Base-by-base conservation (phyloP, 2,888 invertebrate genomes). In the Plusia festucae region DNA sequence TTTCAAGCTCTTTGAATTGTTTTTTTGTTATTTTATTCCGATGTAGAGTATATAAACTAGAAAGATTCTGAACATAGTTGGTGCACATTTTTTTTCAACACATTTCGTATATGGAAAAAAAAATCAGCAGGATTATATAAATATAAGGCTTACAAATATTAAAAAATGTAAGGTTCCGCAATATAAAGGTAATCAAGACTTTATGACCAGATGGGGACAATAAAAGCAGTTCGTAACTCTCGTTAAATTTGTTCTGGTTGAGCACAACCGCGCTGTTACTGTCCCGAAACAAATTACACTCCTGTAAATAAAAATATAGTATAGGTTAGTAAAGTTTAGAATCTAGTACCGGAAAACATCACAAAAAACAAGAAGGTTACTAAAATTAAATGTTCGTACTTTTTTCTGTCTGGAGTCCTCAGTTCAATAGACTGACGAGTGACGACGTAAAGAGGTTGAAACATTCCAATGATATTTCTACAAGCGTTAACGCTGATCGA, bases 141-240 rank as follows among this genome's bases (percentile, higher is more conserved):
- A 34, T 13, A 13, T 1, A 13, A n/a, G 5, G 7, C 5, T n/a
- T n/a, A n/a, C 5, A n/a, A 40, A 40, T n/a, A 7, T 7, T 5
- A 40, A 40, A 6, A 40, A 40, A 40, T 13, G n/a, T n/a, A 40
- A 34, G 15, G 13, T 34, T 15, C 34, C 15, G 34, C 34, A 34
- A n/a, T 44, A 52, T 55, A 58, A 58, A 54, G 20, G 57, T 44
- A 63, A 70, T 51, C 32, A 58, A 11, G 58, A 44, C 49, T 58
- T 63, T 63, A 69, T 70, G 58, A 51, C 49, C 62, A 70, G 64
- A 54, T 69, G 44, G 24, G 20, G 44, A 57, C 40, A 63, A 69
- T 69, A 69, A 69, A 69, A 58, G 51, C 51, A n/a, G 27, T 24
- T 20, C 22, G 57, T 40, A 53, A 69, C 57, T 32, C 9, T 30